Evolutionary conservation across 2,888 invertebrate genomes (phyloP).

Genomic region (Eupithecia inturbata): DNA sequence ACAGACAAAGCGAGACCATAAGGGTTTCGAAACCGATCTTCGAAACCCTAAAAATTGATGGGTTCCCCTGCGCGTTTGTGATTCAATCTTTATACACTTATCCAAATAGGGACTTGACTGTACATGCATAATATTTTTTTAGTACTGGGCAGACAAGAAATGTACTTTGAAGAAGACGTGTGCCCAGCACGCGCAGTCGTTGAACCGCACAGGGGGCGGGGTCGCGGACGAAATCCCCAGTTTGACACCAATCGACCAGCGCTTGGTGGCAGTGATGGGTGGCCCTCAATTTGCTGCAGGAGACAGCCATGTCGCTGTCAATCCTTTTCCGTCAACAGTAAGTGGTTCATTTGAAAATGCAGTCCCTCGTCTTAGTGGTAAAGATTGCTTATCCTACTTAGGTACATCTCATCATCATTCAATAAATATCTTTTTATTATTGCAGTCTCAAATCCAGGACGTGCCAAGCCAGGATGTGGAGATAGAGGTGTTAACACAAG

Average conservation of each 20-base stretch:
- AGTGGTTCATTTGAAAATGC: slow-evolving; percentile 5
- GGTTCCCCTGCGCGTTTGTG: not conserved
- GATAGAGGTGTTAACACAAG: slow-evolving; percentile 3
- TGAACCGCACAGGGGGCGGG: slow-evolving; percentile 17
- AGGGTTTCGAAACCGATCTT: too few species aligned
- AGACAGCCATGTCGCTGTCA: slow-evolving; percentile 1
- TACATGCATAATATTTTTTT: slow-evolving; percentile 17
- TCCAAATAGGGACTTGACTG: slow-evolving; percentile 6
- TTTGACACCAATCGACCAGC: slow-evolving; percentile 15
- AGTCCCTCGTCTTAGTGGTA: slow-evolving; percentile 1
- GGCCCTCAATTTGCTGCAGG: not conserved
- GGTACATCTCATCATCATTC: slow-evolving; percentile 8
- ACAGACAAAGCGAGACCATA: too few species aligned
- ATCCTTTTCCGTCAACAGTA: slow-evolving; percentile 5
- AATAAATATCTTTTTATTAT: not conserved
- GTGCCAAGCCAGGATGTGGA: slow-evolving; percentile 3
- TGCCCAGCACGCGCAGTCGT: slow-evolving; percentile 6
- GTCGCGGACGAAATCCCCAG: not conserved
- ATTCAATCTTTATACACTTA: slow-evolving; percentile 8
- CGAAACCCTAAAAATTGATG: too few species aligned
- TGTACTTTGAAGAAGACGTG: slow-evolving; percentile 21
- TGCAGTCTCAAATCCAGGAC: slow-evolving; percentile 4
- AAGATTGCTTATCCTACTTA: slow-evolving; percentile 8
- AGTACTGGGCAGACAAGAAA: slow-evolving; percentile 28
- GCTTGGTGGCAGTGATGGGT: slow-evolving; percentile 24